These are phyloP conservation scores for Cantharis lateralis DNA, from an alignment of 2,888 invertebrate species.

Conservation along the genomic window DNA sequence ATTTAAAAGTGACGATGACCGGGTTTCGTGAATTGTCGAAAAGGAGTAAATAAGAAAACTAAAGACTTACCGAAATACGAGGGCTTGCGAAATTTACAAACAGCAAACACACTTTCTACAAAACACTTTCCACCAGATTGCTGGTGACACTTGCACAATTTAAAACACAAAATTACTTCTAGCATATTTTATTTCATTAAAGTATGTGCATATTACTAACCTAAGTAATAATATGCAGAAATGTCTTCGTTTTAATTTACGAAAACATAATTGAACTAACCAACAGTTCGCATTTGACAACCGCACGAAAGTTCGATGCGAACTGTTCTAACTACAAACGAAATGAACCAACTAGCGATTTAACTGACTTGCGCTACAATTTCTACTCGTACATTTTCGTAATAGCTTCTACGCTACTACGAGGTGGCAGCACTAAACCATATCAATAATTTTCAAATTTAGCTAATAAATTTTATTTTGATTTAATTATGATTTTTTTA, in stretches of 20 bases:
- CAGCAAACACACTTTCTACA: constrained; percentile 55
- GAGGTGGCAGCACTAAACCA: constrained; percentile 4
- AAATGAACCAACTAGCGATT: constrained; percentile 32
- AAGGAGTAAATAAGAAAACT: background rate
- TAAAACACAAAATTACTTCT: constrained; percentile 48
- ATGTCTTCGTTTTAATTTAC: constrained; percentile 29
- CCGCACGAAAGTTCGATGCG: constrained; percentile 49
- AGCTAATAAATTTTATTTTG: no score
- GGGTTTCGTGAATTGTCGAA: background rate
- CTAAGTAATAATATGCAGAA: constrained; percentile 30
- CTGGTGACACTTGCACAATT: constrained; percentile 52
- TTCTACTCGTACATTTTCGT: constrained; percentile 5
- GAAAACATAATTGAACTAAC: constrained; percentile 49
- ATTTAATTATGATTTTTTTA: no score
- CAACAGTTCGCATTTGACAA: constrained; percentile 46
- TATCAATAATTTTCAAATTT: background rate
- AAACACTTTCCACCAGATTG: constrained; percentile 51
- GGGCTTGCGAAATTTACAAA: constrained; percentile 50
- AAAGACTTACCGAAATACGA: constrained; percentile 48
- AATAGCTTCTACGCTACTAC: background rate
- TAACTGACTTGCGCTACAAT: constrained; percentile 23
- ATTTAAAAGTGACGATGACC: background rate
- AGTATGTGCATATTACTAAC: constrained; percentile 29
- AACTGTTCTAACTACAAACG: constrained; percentile 52
- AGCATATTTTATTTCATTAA: constrained; percentile 49